phyloP scores from a whole-genome alignment of 1,140 invertebrate genomes.

The Pogonomyrmex barbatus region DNA sequence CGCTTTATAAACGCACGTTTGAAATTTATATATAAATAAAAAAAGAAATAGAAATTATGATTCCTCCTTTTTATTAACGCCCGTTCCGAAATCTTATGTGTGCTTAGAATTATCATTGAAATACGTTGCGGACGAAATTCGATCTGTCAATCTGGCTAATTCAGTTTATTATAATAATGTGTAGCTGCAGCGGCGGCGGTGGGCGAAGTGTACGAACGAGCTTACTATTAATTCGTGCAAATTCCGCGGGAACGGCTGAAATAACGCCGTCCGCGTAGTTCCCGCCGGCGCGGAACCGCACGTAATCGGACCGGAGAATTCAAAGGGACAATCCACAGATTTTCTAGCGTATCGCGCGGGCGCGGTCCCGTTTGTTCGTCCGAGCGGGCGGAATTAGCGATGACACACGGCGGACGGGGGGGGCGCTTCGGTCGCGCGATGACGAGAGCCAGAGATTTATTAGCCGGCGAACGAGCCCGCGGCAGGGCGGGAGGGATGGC shows the following conservation, averaged over 20 bases:
- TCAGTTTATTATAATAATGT: slow-evolving; percentile 29
- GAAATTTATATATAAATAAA: too few species aligned
- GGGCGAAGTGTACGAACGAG: slow-evolving; percentile 15
- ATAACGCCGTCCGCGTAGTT: slow-evolving; percentile 46
- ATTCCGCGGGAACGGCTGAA: slow-evolving; percentile 33
- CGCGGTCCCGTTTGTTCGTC: slow-evolving; percentile 63
- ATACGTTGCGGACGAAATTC: not conserved
- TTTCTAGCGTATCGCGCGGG: slow-evolving; percentile 46
- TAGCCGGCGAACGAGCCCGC: slow-evolving; percentile 61
- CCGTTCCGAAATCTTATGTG: not conserved
- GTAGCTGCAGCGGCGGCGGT: not conserved
- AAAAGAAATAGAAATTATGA: too few species aligned
- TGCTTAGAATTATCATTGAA: not conserved
- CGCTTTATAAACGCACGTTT: not conserved
- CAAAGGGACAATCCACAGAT: slow-evolving; percentile 58
- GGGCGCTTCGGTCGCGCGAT: slow-evolving; percentile 58
- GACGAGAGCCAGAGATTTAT: slow-evolving; percentile 66
- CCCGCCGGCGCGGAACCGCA: slow-evolving; percentile 4
- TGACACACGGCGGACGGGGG: slow-evolving; percentile 66
- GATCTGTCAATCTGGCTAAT: slow-evolving; percentile 21
- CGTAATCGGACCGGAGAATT: slow-evolving; percentile 45
- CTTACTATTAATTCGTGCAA: slow-evolving; percentile 41
- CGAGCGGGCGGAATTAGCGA: slow-evolving; percentile 67
- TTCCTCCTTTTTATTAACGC: not conserved
- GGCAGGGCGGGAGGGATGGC: slow-evolving; percentile 13